Conservation (phyloP, 2,113 vertebrate species). For the Petrocephalus microphthalmus region DNA sequence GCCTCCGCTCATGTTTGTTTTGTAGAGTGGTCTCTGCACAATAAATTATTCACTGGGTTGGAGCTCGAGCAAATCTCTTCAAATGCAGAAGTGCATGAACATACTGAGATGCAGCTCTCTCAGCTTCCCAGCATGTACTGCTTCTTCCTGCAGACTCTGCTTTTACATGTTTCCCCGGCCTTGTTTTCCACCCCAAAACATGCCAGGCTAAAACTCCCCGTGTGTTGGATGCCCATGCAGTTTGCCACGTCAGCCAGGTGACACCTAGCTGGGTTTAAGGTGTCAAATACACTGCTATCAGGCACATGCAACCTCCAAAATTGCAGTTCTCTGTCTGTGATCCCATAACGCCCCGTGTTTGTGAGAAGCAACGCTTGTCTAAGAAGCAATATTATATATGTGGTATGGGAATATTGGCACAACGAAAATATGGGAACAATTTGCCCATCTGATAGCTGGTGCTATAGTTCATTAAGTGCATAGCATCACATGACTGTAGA, state of each 20-base stretch:
- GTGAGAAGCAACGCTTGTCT: neutral
- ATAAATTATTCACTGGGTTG: slow-evolving; percentile 8
- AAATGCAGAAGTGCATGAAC: neutral
- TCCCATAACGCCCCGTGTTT: neutral
- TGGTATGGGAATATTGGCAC: neutral
- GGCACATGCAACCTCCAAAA: neutral
- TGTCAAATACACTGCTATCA: neutral
- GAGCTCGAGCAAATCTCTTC: neutral
- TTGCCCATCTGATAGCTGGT: neutral
- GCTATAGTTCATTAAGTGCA: neutral
- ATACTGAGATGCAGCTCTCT: neutral
- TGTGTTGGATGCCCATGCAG: neutral
- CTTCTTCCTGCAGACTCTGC: neutral
- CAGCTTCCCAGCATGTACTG: neutral
- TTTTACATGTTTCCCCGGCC: neutral
- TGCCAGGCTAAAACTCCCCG: neutral
- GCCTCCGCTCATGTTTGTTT: slow-evolving; percentile 12
- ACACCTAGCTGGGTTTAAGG: neutral
- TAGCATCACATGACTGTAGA: neutral
- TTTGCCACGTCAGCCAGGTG: neutral
- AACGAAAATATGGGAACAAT: neutral
- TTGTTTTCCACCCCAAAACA: neutral
- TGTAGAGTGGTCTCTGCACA: neutral
- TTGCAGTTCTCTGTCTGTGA: neutral
- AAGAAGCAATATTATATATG: neutral